These are phyloP conservation scores for Nemotelus pantherinus DNA, from an alignment of 2,888 invertebrate species.

Conservation along the genomic window DNA sequence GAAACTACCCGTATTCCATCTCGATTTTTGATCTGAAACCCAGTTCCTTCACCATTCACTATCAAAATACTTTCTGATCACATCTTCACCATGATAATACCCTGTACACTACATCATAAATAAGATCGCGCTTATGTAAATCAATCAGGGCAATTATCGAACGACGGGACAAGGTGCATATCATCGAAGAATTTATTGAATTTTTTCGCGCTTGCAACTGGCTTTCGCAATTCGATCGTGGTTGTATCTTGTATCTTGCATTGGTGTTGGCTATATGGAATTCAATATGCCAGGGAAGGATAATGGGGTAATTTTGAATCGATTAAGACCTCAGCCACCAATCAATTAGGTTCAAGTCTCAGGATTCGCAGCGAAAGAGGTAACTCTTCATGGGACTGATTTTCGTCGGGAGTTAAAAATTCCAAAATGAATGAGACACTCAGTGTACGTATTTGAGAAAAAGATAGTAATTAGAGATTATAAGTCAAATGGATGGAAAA, in stretches of 20 bases:
- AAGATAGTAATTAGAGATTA: constrained; percentile 32
- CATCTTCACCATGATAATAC: too few relatives aligned
- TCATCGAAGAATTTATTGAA: constrained; percentile 41
- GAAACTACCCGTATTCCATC: too few relatives aligned
- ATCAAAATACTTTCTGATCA: too few relatives aligned
- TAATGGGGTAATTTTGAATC: constrained; percentile 50
- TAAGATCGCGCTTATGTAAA: constrained; percentile 60
- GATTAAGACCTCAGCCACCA: constrained; percentile 49
- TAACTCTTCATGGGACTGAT: background rate
- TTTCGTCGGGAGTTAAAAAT: background rate
- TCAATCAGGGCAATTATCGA: constrained; percentile 65
- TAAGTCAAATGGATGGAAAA: constrained; percentile 20
- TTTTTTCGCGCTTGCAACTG: constrained; percentile 15
- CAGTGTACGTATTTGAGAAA: constrained; percentile 1
- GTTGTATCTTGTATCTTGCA: constrained; percentile 30
- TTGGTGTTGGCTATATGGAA: constrained; percentile 1
- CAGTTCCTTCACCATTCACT: too few relatives aligned
- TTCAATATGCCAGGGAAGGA: constrained; percentile 33
- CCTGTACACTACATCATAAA: background rate
- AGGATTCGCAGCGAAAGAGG: background rate
- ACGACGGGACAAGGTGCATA: constrained; percentile 38
- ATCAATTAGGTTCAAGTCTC: constrained; percentile 45
- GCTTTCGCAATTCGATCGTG: background rate
- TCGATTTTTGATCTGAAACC: too few relatives aligned
- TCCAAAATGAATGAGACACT: background rate